A percentile compares a stretch with the other conserved stretches of the same genome.
Conservation (phyloP, 2,797 vertebrate genomes). For the Lagorchestes hirsutus region DNA sequence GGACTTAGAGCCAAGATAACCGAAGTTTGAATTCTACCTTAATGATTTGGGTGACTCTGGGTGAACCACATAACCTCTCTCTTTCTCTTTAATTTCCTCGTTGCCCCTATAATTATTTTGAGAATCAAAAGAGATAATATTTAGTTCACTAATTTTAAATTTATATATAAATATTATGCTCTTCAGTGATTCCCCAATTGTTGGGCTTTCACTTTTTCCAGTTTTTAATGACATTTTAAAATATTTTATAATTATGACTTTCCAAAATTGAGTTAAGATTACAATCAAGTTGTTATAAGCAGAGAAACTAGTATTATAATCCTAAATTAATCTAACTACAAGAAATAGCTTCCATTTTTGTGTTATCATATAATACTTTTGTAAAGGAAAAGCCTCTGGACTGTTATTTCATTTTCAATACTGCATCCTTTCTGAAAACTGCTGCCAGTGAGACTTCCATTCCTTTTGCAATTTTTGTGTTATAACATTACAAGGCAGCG, state of each 20-base stretch:
- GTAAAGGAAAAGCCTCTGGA: conserved; percentile 31
- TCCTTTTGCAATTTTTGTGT: conserved; percentile 47
- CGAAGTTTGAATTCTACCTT: conserved; percentile 14
- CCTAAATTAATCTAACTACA: not conserved
- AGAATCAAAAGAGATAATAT: not conserved
- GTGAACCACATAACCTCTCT: not conserved
- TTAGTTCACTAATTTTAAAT: not conserved
- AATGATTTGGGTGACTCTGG: not conserved
- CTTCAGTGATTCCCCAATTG: not conserved
- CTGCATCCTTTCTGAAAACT: conserved; percentile 32
- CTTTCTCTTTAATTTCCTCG: not conserved
- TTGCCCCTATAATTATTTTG: not conserved
- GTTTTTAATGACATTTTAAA: conserved; percentile 1
- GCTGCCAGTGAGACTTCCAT: conserved; percentile 61
- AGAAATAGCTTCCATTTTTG: not conserved
- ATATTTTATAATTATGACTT: conserved; percentile 31
- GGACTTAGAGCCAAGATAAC: not conserved
- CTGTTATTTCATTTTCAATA: conserved; percentile 56
- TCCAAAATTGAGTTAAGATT: not conserved
- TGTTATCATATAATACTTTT: not conserved
- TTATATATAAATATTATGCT: not conserved
- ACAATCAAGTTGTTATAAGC: conserved; percentile 20
- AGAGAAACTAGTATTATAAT: not conserved
- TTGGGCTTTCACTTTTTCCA: not conserved
- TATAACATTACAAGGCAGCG: conserved; percentile 36